Percentiles rank a stretch among this genome's conserved stretches.
Evolutionary conservation across 2,113 vertebrate genomes (phyloP).

Genomic region (Alethe diademata): DNA sequence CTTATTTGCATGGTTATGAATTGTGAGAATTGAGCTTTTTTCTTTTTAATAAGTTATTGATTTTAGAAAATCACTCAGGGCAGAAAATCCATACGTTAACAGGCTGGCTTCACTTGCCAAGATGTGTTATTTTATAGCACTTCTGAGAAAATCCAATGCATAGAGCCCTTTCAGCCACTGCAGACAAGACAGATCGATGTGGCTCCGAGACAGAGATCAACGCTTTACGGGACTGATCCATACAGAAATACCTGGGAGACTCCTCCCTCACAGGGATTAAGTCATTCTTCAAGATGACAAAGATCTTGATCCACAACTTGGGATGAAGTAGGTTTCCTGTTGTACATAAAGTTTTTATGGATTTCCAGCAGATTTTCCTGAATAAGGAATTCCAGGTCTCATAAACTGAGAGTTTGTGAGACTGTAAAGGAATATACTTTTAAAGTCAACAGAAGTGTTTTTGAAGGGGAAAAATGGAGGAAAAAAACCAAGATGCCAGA

Average conservation of each 20-base stretch:
- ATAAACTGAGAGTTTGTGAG: not conserved
- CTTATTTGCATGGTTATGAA: constrained; percentile 19
- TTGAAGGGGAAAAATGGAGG: not conserved
- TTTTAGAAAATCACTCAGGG: constrained; percentile 25
- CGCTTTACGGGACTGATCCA: not conserved
- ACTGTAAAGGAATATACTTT: not conserved
- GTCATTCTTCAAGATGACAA: not conserved
- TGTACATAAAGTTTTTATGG: not conserved
- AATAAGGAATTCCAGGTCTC: not conserved
- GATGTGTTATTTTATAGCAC: not conserved
- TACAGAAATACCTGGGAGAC: not conserved
- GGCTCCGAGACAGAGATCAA: not conserved
- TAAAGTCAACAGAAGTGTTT: not conserved
- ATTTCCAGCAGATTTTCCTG: not conserved
- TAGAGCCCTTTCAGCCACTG: not conserved
- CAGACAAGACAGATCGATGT: not conserved
- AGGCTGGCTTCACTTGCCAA: not conserved
- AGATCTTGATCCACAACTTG: not conserved
- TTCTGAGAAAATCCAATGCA: constrained; percentile 1
- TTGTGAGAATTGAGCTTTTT: not conserved
- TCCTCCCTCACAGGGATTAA: not conserved
- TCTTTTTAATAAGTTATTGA: constrained; percentile 42
- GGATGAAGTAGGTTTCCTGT: not conserved
- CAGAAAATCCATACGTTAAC: constrained; percentile 39
- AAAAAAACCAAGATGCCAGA: not conserved